Evolutionary conservation across 2,113 vertebrate species (phyloP).

Genomic region (Butorides virescens): DNA sequence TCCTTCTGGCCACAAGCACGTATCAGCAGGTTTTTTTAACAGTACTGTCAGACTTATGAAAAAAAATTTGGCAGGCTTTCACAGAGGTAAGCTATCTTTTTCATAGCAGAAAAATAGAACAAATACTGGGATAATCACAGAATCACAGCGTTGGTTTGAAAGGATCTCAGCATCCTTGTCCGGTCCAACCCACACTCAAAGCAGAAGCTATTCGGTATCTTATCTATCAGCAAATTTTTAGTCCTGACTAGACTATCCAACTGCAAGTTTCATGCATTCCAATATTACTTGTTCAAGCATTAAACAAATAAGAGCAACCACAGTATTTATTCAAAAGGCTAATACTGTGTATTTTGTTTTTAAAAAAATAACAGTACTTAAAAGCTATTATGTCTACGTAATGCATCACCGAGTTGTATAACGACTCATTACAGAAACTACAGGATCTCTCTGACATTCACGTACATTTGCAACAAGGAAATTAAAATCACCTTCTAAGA

Average conservation of each 20-base stretch:
- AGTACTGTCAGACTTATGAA: background rate
- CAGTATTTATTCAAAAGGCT: background rate
- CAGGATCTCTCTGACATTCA: background rate
- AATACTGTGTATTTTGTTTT: background rate
- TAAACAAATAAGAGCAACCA: background rate
- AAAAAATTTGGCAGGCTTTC: background rate
- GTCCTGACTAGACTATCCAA: background rate
- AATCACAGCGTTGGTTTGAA: background rate
- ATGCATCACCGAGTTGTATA: background rate
- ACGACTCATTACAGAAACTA: background rate
- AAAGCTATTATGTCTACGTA: background rate
- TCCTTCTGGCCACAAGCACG: background rate
- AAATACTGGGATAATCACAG: background rate
- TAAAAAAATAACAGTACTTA: background rate
- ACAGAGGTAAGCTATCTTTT: background rate
- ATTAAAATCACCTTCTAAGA: background rate
- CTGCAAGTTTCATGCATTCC: background rate
- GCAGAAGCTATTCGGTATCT: background rate
- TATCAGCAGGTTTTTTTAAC: background rate
- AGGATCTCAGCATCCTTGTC: background rate
- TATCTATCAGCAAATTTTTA: background rate
- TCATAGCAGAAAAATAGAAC: background rate
- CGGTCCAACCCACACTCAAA: background rate
- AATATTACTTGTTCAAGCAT: background rate
- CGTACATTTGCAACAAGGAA: background rate